Conservation (phyloP, 2,888 invertebrate genomes). For the Trachelus troglodyta region DNA sequence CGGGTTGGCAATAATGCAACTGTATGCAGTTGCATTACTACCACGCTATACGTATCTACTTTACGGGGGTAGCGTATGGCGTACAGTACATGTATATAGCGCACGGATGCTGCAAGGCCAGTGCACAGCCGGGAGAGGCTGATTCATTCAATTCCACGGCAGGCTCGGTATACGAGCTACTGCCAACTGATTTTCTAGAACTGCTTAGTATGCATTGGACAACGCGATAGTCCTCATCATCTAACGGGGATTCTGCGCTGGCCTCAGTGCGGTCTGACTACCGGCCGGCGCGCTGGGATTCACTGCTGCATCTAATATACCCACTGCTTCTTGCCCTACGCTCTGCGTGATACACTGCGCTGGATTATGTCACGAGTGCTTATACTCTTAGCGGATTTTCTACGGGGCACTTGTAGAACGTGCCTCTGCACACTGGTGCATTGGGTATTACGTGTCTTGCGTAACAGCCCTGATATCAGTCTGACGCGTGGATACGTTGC, state of each 20-base stretch:
- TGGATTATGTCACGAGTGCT: conserved; percentile 39
- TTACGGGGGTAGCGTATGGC: conserved; percentile 13
- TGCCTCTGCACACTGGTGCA: conserved; percentile 3
- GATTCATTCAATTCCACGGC: conserved; percentile 46
- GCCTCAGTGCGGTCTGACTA: too few species aligned
- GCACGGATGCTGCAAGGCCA: conserved; percentile 17
- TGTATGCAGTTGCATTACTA: conserved; percentile 41
- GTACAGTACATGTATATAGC: too few species aligned
- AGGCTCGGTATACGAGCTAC: conserved; percentile 30
- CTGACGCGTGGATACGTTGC: too few species aligned
- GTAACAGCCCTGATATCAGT: too few species aligned
- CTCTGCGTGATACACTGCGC: conserved; percentile 26
- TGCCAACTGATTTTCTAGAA: conserved; percentile 44
- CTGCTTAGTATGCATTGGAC: conserved; percentile 49
- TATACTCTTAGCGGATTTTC: conserved; percentile 8
- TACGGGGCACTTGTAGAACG: conserved; percentile 7
- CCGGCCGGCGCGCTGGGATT: too few species aligned
- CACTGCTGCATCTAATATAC: too few species aligned
- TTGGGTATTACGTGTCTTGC: too few species aligned
- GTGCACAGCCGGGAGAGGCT: conserved; percentile 19
- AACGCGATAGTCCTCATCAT: conserved; percentile 34
- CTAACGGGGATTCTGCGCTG: conserved; percentile 33
- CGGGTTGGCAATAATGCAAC: conserved; percentile 46
- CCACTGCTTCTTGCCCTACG: conserved; percentile 6
- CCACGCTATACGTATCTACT: conserved; percentile 7